phyloP scores from a whole-genome alignment of 35 echinoderm and acorn worm species.

The Patiria miniata region DNA sequence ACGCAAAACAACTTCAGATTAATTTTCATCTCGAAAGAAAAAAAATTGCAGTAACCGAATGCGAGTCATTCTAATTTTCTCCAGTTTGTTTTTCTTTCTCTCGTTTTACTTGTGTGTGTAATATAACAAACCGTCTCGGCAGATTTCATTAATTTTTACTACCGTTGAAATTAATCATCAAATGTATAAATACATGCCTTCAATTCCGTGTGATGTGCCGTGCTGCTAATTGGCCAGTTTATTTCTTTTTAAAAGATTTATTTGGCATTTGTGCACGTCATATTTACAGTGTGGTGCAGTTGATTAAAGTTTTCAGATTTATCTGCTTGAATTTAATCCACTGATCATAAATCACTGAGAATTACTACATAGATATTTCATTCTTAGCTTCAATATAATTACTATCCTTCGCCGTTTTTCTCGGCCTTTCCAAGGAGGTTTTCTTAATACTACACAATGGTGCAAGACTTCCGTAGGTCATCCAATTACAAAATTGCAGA shows the following conservation, averaged over 20 bases:
- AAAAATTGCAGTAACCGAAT: no score
- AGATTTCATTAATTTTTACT: not conserved
- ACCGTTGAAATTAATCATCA: conserved; percentile 1
- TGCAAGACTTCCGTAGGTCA: no score
- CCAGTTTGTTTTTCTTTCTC: not conserved
- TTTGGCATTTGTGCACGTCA: conserved; percentile 30
- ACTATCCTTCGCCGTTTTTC: no score
- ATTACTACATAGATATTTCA: not conserved
- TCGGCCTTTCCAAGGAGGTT: no score
- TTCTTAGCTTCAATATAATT: not conserved
- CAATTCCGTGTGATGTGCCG: not conserved
- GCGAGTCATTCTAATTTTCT: no score
- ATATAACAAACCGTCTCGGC: not conserved
- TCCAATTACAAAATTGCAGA: no score
- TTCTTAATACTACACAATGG: no score
- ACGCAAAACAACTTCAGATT: no score
- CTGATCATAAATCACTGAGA: conserved; percentile 2
- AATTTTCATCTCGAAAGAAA: no score
- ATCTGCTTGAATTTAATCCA: conserved; percentile 3
- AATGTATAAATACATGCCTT: conserved; percentile 6
- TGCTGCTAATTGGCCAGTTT: conserved; percentile 6
- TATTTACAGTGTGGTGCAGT: conserved; percentile 31
- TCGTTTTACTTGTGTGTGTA: not conserved
- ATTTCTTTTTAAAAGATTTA: conserved; percentile 27
- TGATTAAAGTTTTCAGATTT: conserved; percentile 22